Evolutionary conservation across 2,888 invertebrate genomes (phyloP).

Genomic region (Drosophila anceps): DNA sequence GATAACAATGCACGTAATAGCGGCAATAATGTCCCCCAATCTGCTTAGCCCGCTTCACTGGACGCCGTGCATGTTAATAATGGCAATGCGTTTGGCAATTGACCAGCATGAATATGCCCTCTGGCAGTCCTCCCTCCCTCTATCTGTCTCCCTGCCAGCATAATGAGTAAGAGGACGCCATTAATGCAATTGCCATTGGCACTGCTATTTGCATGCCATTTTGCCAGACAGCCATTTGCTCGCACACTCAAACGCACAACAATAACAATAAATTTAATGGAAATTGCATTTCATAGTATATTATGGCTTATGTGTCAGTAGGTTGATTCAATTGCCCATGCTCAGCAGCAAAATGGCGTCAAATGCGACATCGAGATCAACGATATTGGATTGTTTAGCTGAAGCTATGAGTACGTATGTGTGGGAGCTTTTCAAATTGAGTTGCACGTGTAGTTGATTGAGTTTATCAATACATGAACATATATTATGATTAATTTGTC

Average conservation of each 20-base stretch:
- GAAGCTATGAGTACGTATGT: background rate
- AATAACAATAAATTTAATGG: slow-evolving; percentile 79
- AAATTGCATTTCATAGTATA: slow-evolving; percentile 71
- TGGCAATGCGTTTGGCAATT: slow-evolving; percentile 75
- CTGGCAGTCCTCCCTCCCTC: slow-evolving; percentile 16
- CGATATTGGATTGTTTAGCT: slow-evolving; percentile 19
- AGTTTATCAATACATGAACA: background rate
- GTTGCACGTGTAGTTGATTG: background rate
- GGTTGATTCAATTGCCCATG: slow-evolving; percentile 64
- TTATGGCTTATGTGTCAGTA: slow-evolving; percentile 70
- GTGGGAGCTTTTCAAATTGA: background rate
- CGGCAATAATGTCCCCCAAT: slow-evolving; percentile 69
- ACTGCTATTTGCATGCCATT: slow-evolving; percentile 41
- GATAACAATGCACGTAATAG: slow-evolving; percentile 72
- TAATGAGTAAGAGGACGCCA: slow-evolving; percentile 69
- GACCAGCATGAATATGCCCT: slow-evolving; percentile 77
- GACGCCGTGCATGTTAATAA: slow-evolving; percentile 56
- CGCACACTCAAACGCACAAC: slow-evolving; percentile 53
- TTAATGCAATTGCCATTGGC: slow-evolving; percentile 69
- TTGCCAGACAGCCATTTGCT: slow-evolving; percentile 61
- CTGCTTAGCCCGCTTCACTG: slow-evolving; percentile 68
- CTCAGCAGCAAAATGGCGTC: slow-evolving; percentile 54
- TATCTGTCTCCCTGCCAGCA: slow-evolving; percentile 29
- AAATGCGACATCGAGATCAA: slow-evolving; percentile 38
- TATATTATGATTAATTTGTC: background rate